Base-by-base conservation (phyloP, 92 coral and sea anemone species). In the Hydrozoanthus gracilis region DNA sequence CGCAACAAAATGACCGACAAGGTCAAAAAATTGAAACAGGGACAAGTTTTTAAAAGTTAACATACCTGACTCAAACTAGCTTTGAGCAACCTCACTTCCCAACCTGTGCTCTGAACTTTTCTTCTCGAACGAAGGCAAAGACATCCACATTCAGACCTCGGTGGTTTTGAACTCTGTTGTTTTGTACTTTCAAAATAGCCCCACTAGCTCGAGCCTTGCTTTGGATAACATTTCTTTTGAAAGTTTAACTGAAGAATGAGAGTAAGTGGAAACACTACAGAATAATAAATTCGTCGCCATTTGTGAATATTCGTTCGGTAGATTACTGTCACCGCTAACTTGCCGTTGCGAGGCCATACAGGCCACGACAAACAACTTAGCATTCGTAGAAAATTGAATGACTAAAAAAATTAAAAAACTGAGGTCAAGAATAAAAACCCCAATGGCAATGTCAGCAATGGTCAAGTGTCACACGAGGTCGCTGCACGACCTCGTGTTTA, bases 81-180 rank as follows among this genome's bases (percentile, higher is more conserved):
- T 68, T 68, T 68, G 47, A 18, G 73, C 73, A 47, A 20, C 73
- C 73, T 68, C 73, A 68, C 73, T 58, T 79, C 61, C 86, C 75
- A 82, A 82, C 52, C 35, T 82, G 76, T 12, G 89, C 85, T 27
- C 89, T 55, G 75, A 86, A 86, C 82, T 72, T 86, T 76, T 86
- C 84, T 86, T 75, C 76, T 60, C 82, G 52, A 51, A 60, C 47
- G 61, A 73, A 86, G 76, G 73, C 83, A 8, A 27, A 27, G 39
- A 2, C 39, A 27, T 27, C 39, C 39, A 27, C 39, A 2, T 27
- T 27, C 2, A 27, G 39, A 27, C 39, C 2, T 2, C 39, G 39
- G 0, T 27, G 39, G 39, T 27, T 27, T 27, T 27, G 39, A 27
- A 27, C 2, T 27, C 39, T 44, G 20, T 15, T 77, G 77, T 61